phyloP scores from a whole-genome alignment of 2,797 vertebrate species.

The Rhinella marina region DNA sequence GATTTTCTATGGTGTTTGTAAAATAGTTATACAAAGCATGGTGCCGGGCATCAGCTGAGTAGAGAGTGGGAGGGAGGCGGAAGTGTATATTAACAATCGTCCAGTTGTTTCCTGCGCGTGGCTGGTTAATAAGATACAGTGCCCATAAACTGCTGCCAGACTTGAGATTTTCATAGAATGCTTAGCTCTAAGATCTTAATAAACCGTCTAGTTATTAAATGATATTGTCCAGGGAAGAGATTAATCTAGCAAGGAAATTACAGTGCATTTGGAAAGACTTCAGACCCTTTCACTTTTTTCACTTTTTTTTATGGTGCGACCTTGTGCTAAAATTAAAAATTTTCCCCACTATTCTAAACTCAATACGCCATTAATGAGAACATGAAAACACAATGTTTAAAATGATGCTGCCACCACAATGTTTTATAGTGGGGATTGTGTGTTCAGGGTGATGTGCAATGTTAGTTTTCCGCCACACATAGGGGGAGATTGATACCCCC shows the following conservation, averaged over 20 bases:
- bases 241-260: not conserved
- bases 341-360: too few species aligned
- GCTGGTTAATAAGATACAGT: constrained; percentile 55
- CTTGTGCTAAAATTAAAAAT: too few species aligned
- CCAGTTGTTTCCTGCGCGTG: constrained; percentile 56
- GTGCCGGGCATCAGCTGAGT: constrained; percentile 25
- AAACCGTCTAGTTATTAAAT: not conserved
- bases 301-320: too few species aligned
- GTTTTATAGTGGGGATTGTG: too few species aligned
- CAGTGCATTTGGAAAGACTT: too few species aligned
- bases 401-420: too few species aligned
- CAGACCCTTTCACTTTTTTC: not conserved
- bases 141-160: constrained; percentile 33
- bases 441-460: too few species aligned
- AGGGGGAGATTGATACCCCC: too few species aligned
- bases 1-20: constrained; percentile 6
- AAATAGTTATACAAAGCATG: constrained; percentile 45
- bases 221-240: not conserved
- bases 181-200: not conserved
- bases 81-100: constrained; percentile 53
- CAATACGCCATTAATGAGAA: too few species aligned
- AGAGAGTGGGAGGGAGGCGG: constrained; percentile 55
- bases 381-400: too few species aligned
- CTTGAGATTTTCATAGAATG: constrained; percentile 24
- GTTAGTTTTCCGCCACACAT: too few species aligned